Evolutionary conservation across 2,797 vertebrate species (phyloP).

Genomic region (Bovichtus variegatus): DNA sequence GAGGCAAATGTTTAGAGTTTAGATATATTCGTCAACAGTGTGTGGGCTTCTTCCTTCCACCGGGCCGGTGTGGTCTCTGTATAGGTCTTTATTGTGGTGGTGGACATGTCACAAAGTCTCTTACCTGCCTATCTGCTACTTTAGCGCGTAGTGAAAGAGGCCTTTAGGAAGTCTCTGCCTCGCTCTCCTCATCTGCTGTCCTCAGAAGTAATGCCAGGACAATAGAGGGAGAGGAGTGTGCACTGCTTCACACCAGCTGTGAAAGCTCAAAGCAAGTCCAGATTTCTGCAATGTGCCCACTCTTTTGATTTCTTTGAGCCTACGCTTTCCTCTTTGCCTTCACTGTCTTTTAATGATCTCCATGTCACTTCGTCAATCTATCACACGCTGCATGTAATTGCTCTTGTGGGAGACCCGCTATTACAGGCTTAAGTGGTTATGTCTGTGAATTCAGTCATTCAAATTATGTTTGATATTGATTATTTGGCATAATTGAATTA

Average conservation of each 20-base stretch:
- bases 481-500: neutral
- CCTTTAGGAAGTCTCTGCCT: slow-evolving; percentile 75
- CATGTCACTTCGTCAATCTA: slow-evolving; percentile 50
- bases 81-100: slow-evolving; percentile 60
- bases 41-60: slow-evolving; percentile 75
- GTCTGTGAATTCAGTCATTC: slow-evolving; percentile 24
- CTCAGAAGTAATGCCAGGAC: slow-evolving; percentile 83
- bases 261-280: slow-evolving; percentile 79
- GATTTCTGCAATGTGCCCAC: slow-evolving; percentile 66
- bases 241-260: slow-evolving; percentile 79
- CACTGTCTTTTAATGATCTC: slow-evolving; percentile 61
- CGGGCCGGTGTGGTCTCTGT: slow-evolving; percentile 57
- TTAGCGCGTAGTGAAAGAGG: slow-evolving; percentile 61
- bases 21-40: slow-evolving; percentile 68
- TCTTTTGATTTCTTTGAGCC: slow-evolving; percentile 70
- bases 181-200: slow-evolving; percentile 61
- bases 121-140: slow-evolving; percentile 69
- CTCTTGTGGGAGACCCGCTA: neutral
- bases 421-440: slow-evolving; percentile 18
- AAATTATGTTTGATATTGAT: slow-evolving; percentile 9
- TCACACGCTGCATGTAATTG: slow-evolving; percentile 32
- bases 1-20: slow-evolving; percentile 60
- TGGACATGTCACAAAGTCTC: slow-evolving; percentile 62
- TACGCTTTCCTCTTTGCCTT: slow-evolving; percentile 63
- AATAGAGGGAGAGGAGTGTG: slow-evolving; percentile 71